Evolutionary conservation across 2,113 vertebrate species (phyloP).

Genomic region (Calyptommatus sinebrachiatus): DNA sequence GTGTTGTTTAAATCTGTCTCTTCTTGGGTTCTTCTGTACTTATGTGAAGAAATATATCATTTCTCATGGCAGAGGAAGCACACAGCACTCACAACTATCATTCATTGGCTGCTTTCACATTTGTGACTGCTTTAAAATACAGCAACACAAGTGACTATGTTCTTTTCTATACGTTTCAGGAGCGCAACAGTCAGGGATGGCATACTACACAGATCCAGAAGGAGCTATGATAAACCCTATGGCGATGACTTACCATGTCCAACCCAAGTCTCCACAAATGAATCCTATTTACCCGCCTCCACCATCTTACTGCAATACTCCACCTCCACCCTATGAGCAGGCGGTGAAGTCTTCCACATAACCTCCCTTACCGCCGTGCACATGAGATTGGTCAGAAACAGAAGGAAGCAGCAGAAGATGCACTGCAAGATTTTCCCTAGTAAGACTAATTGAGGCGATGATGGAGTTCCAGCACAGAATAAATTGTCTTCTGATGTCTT

Average conservation of each 20-base stretch:
- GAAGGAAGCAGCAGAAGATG: constrained; percentile 46
- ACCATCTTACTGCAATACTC: constrained; percentile 94
- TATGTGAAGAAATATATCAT: too few species aligned
- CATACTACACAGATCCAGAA: constrained; percentile 84
- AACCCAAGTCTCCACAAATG: constrained; percentile 81
- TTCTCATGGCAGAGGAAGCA: too few species aligned
- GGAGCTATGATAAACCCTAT: constrained; percentile 73
- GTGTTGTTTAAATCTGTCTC: too few species aligned
- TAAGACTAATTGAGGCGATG: constrained; percentile 44
- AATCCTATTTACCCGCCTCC: constrained; percentile 85
- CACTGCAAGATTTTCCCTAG: constrained; percentile 33
- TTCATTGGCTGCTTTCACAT: too few species aligned
- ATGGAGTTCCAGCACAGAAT: constrained; percentile 45
- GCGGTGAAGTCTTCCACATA: constrained; percentile 88
- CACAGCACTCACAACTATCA: too few species aligned
- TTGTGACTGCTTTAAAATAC: neutral
- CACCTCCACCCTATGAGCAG: constrained; percentile 92
- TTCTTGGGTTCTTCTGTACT: too few species aligned
- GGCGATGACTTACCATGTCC: constrained; percentile 81
- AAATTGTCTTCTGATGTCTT: constrained; percentile 51
- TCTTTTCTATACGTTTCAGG: constrained; percentile 71
- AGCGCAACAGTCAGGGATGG: constrained; percentile 83
- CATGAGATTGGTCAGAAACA: constrained; percentile 46
- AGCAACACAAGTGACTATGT: neutral
- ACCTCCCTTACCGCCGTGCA: constrained; percentile 48